Evolutionary conservation across 2,888 invertebrate genomes (phyloP), one percentile per base, ranked within the genome.

Genomic region (Apodemia zela): DNA sequence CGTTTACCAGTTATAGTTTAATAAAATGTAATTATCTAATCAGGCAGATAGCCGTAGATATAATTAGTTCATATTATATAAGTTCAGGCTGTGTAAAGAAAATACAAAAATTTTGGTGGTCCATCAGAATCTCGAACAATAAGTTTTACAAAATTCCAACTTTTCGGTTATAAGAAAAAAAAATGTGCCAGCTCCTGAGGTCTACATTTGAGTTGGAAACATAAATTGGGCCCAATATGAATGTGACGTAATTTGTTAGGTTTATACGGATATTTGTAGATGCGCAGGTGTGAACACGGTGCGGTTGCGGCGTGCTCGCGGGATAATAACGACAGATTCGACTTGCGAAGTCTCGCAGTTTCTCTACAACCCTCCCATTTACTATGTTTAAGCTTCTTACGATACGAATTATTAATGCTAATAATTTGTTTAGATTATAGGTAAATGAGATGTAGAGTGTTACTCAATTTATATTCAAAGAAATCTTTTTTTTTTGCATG

Each of bases 201-300:
- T 13, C 38, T 71, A 72, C 77, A 76, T 80, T 77, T 84, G 84
- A 81, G 82, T 82, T 78, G 77, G 79, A 74, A 77, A 75, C 77
- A 72, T 71, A 72, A 75, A 59, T 45, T 78, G 78, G 77, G 85
- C 80, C 84, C 85, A 75, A 85, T 89, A 89, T 83, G 86, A 81
- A 89, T 89, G 89, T 83, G 82, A 80, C 82, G 78, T 87, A 79
- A 89, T 89, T 88, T 89, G 84, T 89, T 85, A 84, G 87, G 85
- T 85, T 89, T 87, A 87, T 82, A 78, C 77, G 86, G 85, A 84
- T 87, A 87, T 88, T 89, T 88, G 85, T 84, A 80, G 75, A 65
- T 71, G 80, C 81, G 80, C 89, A 88, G 88, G 89, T 89, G 88
- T 75, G 76, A 69, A 73, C 74, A 74, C 73, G 67, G 75, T 78